Base-by-base conservation (phyloP, 1,140 invertebrate genomes). In the Periplaneta americana region DNA sequence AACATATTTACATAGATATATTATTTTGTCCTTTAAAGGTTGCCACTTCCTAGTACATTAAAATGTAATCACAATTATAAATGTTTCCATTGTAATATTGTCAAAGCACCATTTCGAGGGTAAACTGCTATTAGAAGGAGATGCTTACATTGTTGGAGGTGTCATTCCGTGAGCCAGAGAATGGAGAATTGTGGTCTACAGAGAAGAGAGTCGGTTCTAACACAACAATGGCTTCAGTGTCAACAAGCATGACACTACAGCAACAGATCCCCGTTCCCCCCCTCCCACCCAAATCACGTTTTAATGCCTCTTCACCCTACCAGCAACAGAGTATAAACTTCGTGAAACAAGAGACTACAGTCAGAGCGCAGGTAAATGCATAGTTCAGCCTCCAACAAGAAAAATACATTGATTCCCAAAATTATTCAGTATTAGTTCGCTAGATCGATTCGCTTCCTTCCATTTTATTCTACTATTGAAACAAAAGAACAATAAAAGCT, bases 351-450 rank as follows among this genome's bases (percentile, higher is more conserved):
- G 81, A 81, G 32, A 81, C 81, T 36, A 78, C 81, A 33, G 48
- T 74, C 35, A 33, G 75, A 31, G 75, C 81, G 33, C 89, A 90
- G 83, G 88, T 90, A 37, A 80, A 28, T 66, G 8, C 48, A 66
- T 8, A 0, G 13, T 66, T n/a, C n/a, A n/a, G n/a, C n/a, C n/a
- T n/a, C n/a, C n/a, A n/a, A n/a, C n/a, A n/a, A n/a, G n/a, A n/a
- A n/a, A n/a, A n/a, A n/a, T n/a, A n/a, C n/a, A n/a, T n/a, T n/a
- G n/a, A n/a, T n/a, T n/a, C n/a, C n/a, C n/a, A n/a, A n/a, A n/a
- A n/a, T n/a, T n/a, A n/a, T n/a, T n/a, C n/a, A n/a, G n/a, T n/a
- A n/a, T n/a, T n/a, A n/a, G n/a, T n/a, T n/a, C n/a, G n/a, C n/a
- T n/a, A n/a, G n/a, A n/a, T n/a, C n/a, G n/a, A n/a, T n/a, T n/a